Evolutionary conservation across 2,888 invertebrate genomes (phyloP), one percentile per base, ranked within the genome.

Genomic region (Acleris cristana): DNA sequence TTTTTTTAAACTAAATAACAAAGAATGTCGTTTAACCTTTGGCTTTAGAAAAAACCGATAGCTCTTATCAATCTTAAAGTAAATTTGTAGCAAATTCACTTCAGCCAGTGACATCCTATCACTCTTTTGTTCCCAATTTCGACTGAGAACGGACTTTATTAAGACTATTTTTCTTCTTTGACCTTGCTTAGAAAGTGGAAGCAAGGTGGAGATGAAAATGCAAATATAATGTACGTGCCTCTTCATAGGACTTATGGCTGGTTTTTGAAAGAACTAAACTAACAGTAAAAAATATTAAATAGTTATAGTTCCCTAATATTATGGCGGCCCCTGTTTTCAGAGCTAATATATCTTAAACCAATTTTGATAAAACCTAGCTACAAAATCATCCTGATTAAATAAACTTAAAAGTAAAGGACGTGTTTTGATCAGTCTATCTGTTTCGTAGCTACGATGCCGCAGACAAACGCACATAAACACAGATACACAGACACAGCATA

Each of bases 131-230:
- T 53, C 40, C 23, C 60, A 61, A 61, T 61, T 44, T 52, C 52
- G 60, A 10, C 23, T 45, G 19, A 23, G 19, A 44, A 18, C 44
- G 44, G 52, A 21, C 23, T 40, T 61, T 61, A 44, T 61, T 53
- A 23, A 14, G 18, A 44, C 60, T 61, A 61, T 61, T 61, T 60
- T 53, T 61, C 60, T 61, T 61, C 40, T 44, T 40, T 53, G 52
- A 61, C 60, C 60, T 55, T 40, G 19, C 18, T 52, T n/a, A 53
- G 52, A 18, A 44, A 61, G 8, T 44, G 34, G 21, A 61, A 23
- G 52, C n/a, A 23, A 10, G 14, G 40, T 14, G 14, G 34, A 19
- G 14, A 3, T 14, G 5, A 10, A n/a, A 51, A 59, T 40, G 40
- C 40, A 40, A 59, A 48, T 30, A 14, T 30, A 58, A 30, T 19